Evolutionary conservation across 2,113 vertebrate genomes (phyloP).

Genomic region (Azemiops feae): DNA sequence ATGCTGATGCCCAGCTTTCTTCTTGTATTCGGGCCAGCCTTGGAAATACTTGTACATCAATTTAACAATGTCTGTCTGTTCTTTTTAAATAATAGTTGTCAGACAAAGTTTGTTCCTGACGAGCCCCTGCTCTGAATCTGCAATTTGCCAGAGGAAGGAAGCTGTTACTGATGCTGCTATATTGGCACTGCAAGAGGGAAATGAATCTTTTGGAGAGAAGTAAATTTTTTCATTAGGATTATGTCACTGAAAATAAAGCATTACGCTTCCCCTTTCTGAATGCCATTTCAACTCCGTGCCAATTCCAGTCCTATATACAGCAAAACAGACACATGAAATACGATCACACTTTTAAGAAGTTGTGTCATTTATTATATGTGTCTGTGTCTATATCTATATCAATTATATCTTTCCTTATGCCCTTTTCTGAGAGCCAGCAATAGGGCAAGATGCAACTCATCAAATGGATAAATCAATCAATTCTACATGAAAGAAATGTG

Average conservation of each 20-base stretch:
- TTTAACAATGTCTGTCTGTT: background rate
- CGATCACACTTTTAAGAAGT: background rate
- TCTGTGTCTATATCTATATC: background rate
- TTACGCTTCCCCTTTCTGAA: background rate
- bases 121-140: background rate
- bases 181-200: background rate
- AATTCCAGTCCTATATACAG: background rate
- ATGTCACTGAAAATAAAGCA: background rate
- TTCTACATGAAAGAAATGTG: constrained; percentile 9
- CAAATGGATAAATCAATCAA: background rate
- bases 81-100: background rate
- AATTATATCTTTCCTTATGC: background rate
- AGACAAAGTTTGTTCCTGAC: background rate
- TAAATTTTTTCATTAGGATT: background rate
- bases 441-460: background rate
- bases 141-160: background rate
- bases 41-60: background rate
- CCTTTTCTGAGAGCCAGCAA: background rate
- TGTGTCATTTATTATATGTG: background rate
- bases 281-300: background rate
- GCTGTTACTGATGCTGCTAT: background rate
- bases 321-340: background rate
- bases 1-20: background rate
- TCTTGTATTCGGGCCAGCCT: background rate
- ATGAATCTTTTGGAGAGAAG: background rate